phyloP scores from a whole-genome alignment of 2,113 vertebrate genomes.

The Phodopus roborovskii region DNA sequence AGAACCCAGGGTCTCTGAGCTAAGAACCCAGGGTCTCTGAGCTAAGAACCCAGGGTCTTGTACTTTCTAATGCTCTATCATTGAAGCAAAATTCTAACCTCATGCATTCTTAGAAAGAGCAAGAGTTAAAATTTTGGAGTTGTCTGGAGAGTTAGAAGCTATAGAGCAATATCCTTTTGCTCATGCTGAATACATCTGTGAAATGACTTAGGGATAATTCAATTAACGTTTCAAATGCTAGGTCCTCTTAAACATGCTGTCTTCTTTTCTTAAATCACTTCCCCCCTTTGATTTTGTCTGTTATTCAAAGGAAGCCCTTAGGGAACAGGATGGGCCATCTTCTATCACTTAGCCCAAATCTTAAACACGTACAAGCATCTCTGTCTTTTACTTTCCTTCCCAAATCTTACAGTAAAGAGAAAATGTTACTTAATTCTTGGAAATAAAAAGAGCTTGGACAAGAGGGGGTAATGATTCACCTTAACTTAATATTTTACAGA shows the following conservation, averaged over 20 bases:
- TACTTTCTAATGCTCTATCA: background rate
- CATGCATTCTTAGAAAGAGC: background rate
- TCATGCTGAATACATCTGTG: background rate
- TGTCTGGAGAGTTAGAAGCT: background rate
- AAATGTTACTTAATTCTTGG: background rate
- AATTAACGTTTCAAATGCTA: constrained; percentile 9
- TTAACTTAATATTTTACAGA: background rate
- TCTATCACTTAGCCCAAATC: background rate
- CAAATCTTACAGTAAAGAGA: background rate
- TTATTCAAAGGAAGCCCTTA: background rate
- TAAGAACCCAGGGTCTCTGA: no score
- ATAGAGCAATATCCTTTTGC: background rate
- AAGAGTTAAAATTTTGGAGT: background rate
- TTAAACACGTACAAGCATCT: background rate
- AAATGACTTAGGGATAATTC: background rate
- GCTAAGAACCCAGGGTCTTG: no score
- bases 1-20: no score
- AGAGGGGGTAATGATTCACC: background rate
- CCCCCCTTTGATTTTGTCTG: background rate
- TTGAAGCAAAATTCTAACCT: background rate
- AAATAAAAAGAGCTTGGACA: background rate
- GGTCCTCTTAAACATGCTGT: background rate
- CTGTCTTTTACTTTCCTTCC: background rate
- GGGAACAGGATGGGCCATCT: background rate
- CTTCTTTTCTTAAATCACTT: background rate